Evolutionary conservation across 2,797 vertebrate genomes (phyloP).

Genomic region (Chanos chanos): DNA sequence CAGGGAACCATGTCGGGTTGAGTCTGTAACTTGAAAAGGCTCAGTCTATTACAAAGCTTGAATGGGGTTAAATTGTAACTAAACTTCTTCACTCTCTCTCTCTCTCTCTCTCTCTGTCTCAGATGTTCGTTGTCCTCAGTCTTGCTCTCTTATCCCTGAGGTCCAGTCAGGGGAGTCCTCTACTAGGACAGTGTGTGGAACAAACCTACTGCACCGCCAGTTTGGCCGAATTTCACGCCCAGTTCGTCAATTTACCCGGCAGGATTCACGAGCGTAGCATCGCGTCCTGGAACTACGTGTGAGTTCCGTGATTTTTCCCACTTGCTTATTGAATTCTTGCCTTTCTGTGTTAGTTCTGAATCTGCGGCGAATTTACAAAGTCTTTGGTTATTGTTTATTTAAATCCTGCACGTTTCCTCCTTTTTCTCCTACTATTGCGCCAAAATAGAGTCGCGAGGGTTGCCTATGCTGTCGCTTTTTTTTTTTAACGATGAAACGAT

Average conservation of each 20-base stretch:
- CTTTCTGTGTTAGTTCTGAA: too few species aligned
- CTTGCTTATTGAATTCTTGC: neutral
- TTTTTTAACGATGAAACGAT: neutral
- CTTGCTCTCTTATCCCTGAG: constrained; percentile 56
- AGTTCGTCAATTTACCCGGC: constrained; percentile 63
- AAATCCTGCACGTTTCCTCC: too few species aligned
- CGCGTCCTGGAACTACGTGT: constrained; percentile 72
- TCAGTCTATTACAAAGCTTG: too few species aligned
- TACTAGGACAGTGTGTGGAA: constrained; percentile 62
- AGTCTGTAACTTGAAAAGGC: neutral
- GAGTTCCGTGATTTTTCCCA: constrained; percentile 43
- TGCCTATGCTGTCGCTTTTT: too few species aligned
- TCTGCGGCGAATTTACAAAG: too few species aligned
- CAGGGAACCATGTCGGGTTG: too few species aligned
- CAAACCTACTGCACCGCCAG: constrained; percentile 62
- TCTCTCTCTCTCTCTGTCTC: neutral
- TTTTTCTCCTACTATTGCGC: too few species aligned
- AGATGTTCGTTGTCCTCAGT: constrained; percentile 55
- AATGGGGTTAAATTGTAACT: too few species aligned
- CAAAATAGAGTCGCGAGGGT: too few species aligned
- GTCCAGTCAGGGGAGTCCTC: constrained; percentile 51
- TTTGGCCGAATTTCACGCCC: constrained; percentile 63
- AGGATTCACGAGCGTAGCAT: constrained; percentile 72
- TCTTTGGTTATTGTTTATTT: too few species aligned
- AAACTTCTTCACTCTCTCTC: too few species aligned